Base-by-base conservation (phyloP, 2,797 vertebrate genomes). In the Centroberyx gerrardi region DNA sequence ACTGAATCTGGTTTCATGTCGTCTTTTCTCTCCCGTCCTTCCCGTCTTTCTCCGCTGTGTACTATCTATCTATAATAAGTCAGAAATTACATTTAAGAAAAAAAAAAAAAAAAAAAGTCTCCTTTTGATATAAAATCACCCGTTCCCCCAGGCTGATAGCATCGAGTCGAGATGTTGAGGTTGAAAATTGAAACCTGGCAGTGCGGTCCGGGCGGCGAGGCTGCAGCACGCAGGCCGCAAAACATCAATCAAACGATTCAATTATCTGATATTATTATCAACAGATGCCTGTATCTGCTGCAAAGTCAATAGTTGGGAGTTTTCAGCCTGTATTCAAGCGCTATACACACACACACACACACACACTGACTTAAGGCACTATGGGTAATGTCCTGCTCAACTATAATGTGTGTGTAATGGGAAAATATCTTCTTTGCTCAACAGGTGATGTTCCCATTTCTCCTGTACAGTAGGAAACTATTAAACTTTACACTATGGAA, bases 201-300 rank as follows among this genome's bases (percentile, higher is more conserved):
- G 62, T 29, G 55, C n/a, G 14, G 65, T 44, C 18, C 0, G 0
- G 68, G n/a, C 1, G 2, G 68, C 0, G 13, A 51, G 40, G 64
- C 78, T 54, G 69, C 49, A 14, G 73, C 33, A 5, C 0, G 10
- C 68, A 17, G 54, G 12, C 38, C 2, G 10, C 62, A 68, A 56
- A 77, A 76, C 75, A 56, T 33, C 17, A 63, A 78, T 58, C 31
- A 31, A 74, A 78, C 29, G 83, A 84, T 86, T 82, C 68, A 84
- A 86, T 88, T 75, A 88, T 84, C 76, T 88, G 83, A 86, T 88
- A 80, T 55, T 75, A 83, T 81, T 74, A 80, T 72, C 31, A 44
- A 8, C 55, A 3, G 62, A 60, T 0, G 28, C 51, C n/a, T 1
- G 17, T 40, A 61, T 81, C 51, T 66, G 62, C 33, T 55, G 55